Evolutionary conservation across 2,797 vertebrate genomes (phyloP).

Genomic region (Sebastes elongatus): DNA sequence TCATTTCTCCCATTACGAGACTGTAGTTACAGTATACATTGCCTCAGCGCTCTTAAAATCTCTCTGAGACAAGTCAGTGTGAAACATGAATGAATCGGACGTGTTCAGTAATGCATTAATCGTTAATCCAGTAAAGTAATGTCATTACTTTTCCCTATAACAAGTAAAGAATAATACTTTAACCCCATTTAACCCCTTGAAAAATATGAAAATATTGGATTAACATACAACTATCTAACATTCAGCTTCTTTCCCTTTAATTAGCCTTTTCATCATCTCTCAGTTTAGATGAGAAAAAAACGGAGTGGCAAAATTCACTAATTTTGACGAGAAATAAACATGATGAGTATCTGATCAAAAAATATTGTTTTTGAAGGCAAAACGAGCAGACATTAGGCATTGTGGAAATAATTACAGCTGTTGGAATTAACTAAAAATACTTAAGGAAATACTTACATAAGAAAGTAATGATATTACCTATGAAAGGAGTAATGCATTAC

Average conservation of each 20-base stretch:
- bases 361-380: background rate
- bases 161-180: background rate
- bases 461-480: conserved; percentile 30
- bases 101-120: conserved; percentile 48
- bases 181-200: background rate
- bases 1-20: conserved; percentile 5
- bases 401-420: background rate
- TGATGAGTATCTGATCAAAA: background rate
- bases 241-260: background rate
- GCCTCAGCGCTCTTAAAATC: conserved; percentile 34
- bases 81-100: conserved; percentile 11
- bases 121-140: conserved; percentile 25
- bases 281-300: background rate
- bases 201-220: conserved; percentile 10
- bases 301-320: background rate
- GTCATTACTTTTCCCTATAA: conserved; percentile 8
- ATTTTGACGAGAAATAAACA: conserved; percentile 14
- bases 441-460: background rate
- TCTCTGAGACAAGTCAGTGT: conserved; percentile 45
- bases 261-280: background rate
- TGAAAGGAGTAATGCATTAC: conserved; percentile 36
- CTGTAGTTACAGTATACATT: background rate
- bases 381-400: conserved; percentile 2
- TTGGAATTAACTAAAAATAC: background rate
- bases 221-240: background rate